Conservation (phyloP, 2,888 invertebrate genomes). For the Cataglyphis rosenhaueri region DNA sequence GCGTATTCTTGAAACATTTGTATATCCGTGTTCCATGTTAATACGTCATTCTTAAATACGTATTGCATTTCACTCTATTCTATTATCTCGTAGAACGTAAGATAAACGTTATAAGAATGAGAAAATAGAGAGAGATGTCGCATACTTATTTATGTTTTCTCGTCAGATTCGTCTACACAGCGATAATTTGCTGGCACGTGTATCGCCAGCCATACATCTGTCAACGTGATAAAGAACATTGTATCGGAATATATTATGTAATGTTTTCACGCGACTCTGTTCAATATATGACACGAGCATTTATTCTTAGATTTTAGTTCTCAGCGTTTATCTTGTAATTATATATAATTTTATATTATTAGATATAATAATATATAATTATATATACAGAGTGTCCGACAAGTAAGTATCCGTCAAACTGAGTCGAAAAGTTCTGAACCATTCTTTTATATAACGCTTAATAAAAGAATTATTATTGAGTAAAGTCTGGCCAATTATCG, state of each 20-base stretch:
- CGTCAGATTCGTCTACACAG: background rate
- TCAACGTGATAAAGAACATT: conserved; percentile 20
- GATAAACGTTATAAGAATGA: background rate
- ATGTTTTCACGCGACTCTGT: background rate
- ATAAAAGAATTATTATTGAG: too few species aligned
- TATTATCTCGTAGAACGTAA: conserved; percentile 12
- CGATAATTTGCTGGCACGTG: conserved; percentile 27
- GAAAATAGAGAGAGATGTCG: conserved; percentile 5
- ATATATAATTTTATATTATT: too few species aligned
- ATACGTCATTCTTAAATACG: background rate
- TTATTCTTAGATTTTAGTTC: background rate
- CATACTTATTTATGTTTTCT: background rate
- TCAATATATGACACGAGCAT: conserved; percentile 2
- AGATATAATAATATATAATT: too few species aligned
- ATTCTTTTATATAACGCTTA: too few species aligned
- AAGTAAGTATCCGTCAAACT: too few species aligned
- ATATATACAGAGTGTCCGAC: too few species aligned
- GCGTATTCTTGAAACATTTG: background rate
- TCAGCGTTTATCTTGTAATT: conserved; percentile 1
- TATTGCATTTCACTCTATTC: background rate
- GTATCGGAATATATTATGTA: background rate
- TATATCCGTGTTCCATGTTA: background rate
- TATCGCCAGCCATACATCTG: background rate
- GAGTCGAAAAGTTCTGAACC: too few species aligned
- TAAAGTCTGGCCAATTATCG: too few species aligned